phyloP scores from a whole-genome alignment of 2,113 vertebrate genomes.

The Hippotragus niger region DNA sequence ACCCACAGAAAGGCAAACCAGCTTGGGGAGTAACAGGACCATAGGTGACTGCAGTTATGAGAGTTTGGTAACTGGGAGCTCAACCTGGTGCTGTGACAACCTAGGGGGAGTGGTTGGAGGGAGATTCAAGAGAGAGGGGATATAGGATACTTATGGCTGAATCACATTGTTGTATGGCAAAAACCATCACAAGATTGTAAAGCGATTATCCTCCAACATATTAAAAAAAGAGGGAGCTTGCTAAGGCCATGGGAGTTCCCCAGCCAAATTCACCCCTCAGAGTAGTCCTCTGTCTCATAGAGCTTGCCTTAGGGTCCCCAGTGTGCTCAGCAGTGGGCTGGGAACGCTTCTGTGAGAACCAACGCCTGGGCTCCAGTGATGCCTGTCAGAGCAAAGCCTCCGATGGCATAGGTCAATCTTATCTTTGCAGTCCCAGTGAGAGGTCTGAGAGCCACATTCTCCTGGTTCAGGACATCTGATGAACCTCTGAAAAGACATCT shows the following conservation, averaged over 20 bases:
- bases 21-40: background rate
- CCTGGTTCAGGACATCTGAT: background rate
- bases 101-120: background rate
- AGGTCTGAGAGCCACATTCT: background rate
- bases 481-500: background rate
- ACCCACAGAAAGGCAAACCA: background rate
- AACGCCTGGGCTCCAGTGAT: background rate
- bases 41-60: background rate
- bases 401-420: no score
- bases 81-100: background rate
- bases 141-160: background rate
- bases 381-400: background rate
- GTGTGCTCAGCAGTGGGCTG: background rate
- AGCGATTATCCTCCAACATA: background rate
- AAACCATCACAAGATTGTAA: background rate
- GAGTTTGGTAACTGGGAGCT: background rate
- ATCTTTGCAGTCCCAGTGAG: background rate
- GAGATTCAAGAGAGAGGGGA: background rate
- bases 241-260: fast-evolving
- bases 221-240: background rate
- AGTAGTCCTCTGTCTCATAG: background rate
- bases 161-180: background rate
- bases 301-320: background rate
- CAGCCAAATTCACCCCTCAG: background rate
- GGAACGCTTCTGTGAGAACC: background rate